Conservation (phyloP, 1,140 invertebrate species). For the Phymastichus coffea region DNA sequence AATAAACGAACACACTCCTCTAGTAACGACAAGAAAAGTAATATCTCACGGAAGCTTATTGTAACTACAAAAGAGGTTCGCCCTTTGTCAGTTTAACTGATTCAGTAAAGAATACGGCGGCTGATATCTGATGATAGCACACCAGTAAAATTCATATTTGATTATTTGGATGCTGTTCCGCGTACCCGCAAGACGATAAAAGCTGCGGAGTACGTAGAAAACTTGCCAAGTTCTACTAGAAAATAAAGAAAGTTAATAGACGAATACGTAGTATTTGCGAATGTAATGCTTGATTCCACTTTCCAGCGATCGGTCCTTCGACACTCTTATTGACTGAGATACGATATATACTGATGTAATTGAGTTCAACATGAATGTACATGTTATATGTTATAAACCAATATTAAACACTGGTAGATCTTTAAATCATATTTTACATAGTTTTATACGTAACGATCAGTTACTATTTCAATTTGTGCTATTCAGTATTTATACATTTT, state of each 20-base stretch:
- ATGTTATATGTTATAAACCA: constrained; percentile 1
- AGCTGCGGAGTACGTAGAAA: not conserved
- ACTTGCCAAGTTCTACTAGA: constrained; percentile 5
- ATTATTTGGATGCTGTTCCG: too few species aligned
- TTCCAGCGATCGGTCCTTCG: not conserved
- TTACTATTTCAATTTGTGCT: too few species aligned
- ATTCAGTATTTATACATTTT: too few species aligned
- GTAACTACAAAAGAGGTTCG: too few species aligned
- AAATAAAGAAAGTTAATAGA: not conserved
- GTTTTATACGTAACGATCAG: not conserved
- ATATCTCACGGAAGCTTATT: too few species aligned
- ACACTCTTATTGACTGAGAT: constrained; percentile 10
- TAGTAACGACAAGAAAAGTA: too few species aligned
- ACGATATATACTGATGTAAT: not conserved
- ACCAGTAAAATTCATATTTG: too few species aligned
- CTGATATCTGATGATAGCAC: too few species aligned
- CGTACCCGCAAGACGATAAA: too few species aligned
- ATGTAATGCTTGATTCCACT: not conserved
- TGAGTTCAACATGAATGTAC: not conserved
- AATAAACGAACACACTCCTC: too few species aligned
- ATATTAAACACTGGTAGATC: not conserved
- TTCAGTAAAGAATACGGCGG: too few species aligned
- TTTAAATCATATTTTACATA: not conserved
- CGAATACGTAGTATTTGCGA: not conserved
- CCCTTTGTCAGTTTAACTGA: too few species aligned